These are phyloP conservation scores for Cephonodes hylas DNA, from an alignment of 2,888 invertebrate species.

Conservation along the genomic window DNA sequence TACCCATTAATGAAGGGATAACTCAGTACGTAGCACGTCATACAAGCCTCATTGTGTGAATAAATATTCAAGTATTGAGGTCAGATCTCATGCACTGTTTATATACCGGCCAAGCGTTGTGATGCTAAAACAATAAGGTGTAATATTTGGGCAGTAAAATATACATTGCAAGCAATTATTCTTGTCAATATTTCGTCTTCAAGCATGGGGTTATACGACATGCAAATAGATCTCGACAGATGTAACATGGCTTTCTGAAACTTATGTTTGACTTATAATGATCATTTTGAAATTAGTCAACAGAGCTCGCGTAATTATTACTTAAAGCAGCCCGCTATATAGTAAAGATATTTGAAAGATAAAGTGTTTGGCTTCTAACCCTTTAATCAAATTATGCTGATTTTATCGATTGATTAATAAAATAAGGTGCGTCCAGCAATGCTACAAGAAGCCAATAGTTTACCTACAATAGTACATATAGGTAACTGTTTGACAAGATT, in stretches of 20 bases:
- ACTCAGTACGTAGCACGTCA: conserved; percentile 45
- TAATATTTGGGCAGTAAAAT: conserved; percentile 61
- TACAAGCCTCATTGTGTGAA: conserved; percentile 50
- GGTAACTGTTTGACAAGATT: no score
- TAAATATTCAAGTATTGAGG: conserved; percentile 66
- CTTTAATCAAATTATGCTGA: no score
- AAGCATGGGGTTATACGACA: conserved; percentile 24
- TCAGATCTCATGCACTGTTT: conserved; percentile 62
- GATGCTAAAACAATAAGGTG: conserved; percentile 54
- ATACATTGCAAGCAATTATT: conserved; percentile 44
- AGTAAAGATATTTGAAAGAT: no score
- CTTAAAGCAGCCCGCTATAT: no score
- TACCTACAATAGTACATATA: not conserved
- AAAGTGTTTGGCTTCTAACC: no score
- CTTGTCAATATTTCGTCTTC: conserved; percentile 51
- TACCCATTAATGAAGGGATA: conserved; percentile 38
- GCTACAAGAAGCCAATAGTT: not conserved
- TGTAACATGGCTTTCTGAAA: conserved; percentile 24
- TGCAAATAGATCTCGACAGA: conserved; percentile 16
- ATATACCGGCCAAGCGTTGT: conserved; percentile 50
- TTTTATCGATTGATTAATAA: not conserved
- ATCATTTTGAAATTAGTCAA: not conserved
- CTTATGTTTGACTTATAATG: not conserved
- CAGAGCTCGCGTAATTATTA: not conserved
- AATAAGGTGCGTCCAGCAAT: no score